Evolutionary conservation across 2,113 vertebrate genomes (phyloP).

Genomic region (Heteronetta atricapilla): DNA sequence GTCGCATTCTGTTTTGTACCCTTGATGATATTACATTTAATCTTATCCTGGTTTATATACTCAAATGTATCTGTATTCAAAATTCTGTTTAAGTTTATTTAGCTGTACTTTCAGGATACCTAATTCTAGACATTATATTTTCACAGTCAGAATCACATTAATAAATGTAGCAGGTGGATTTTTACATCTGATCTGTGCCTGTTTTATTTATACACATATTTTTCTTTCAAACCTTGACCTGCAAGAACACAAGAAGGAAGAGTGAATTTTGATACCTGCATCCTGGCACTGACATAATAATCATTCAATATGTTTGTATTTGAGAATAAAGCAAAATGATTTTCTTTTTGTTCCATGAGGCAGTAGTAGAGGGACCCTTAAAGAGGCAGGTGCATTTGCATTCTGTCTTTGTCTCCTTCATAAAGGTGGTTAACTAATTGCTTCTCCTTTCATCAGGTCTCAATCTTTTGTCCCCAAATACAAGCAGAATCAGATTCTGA

Average conservation of each 20-base stretch:
- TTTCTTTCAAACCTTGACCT: conserved; percentile 65
- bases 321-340: conserved; percentile 51
- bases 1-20: not conserved
- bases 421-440: not conserved
- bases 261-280: conserved; percentile 46
- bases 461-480: not conserved
- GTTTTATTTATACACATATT: conserved; percentile 18
- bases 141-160: not conserved
- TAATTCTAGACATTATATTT: conserved; percentile 32
- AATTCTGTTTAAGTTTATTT: conserved; percentile 19
- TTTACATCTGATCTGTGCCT: conserved; percentile 48
- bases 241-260: conserved; percentile 53
- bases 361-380: not conserved
- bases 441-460: conserved; percentile 32
- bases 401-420: conserved; percentile 6
- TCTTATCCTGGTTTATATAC: not conserved
- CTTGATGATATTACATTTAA: not conserved
- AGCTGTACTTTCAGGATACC: not conserved
- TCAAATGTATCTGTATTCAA: conserved; percentile 13
- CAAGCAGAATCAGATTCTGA: conserved; percentile 37
- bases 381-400: not conserved
- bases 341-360: conserved; percentile 16
- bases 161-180: conserved; percentile 45
- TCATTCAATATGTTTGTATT: conserved; percentile 16
- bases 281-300: conserved; percentile 52